Evolutionary conservation across 1,140 invertebrate genomes (phyloP), one percentile per base, ranked within the genome.

Genomic region (Tetragonula clypearis): DNA sequence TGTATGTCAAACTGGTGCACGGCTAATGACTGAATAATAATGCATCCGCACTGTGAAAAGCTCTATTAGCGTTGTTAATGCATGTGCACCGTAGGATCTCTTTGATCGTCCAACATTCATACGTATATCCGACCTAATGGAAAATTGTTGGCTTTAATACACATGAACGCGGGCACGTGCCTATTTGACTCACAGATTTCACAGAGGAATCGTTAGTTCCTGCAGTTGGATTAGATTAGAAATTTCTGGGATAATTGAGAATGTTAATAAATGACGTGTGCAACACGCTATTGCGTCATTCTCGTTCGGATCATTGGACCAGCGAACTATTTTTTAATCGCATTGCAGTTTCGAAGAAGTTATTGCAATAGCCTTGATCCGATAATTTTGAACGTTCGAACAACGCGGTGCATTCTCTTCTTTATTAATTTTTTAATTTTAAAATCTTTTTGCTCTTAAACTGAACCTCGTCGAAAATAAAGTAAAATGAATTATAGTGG

Each of bases 1-100:
- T 82, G 85, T 77, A 82, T 73, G 85, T 84, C 80, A 86, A 91
- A 90, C 91, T 88, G 86, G 82, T 80, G 86, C 69, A 76, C 88
- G 55, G 86, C 76, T 91, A 91, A 87, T 90, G 85, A 84, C 68
- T 79, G 82, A 77, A 87, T 84, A 89, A 87, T 74, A 89, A 89
- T 74, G 78, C 76, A 72, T 76, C 72, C 79, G 72, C 84, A 84
- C 86, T 76, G 90, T 85, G 79, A 87, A 81, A 87, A 88, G 84
- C 84, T 85, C 87, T 90, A 90, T 90, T 90, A 88, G 88, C 88
- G 88, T 90, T 90, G 89, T 90, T 88, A 87, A 91, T 88, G 77
- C 84, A 87, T 87, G 71, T 75, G 68, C 19, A 78, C 55, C 58
- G 82, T 69, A 79, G 77, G 72, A 65, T 86, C 86, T 75, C 73